Evolutionary conservation across 2,888 invertebrate genomes (phyloP).

Genomic region (Hydriomena furcata): DNA sequence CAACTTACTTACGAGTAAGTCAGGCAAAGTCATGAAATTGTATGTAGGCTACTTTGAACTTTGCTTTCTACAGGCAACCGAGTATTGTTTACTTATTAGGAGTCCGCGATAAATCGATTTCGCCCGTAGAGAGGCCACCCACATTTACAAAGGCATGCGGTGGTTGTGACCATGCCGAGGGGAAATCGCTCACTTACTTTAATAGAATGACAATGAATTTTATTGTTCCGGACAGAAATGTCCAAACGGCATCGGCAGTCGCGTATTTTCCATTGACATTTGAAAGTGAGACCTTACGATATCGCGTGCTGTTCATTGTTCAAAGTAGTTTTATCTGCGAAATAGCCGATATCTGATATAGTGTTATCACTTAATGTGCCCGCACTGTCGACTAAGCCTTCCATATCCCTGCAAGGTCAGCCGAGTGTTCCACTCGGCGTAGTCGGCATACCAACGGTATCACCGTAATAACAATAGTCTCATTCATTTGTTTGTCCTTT

Average conservation of each 20-base stretch:
- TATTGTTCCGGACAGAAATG: slow-evolving; percentile 5
- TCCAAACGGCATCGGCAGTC: not conserved
- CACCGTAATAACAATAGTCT: slow-evolving; percentile 8
- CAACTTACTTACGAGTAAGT: too few species aligned
- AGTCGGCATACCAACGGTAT: not conserved
- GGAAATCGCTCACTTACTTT: not conserved
- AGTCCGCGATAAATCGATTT: slow-evolving; percentile 4
- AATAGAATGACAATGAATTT: slow-evolving; percentile 15
- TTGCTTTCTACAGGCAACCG: not conserved
- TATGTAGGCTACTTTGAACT: not conserved
- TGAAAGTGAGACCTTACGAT: slow-evolving; percentile 20
- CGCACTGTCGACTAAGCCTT: slow-evolving; percentile 10
- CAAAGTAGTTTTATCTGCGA: slow-evolving; percentile 22
- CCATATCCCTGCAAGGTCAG: slow-evolving; percentile 11
- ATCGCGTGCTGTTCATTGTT: slow-evolving; percentile 23
- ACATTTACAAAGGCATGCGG: not conserved
- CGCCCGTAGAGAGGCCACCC: slow-evolving; percentile 10
- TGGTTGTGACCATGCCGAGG: not conserved
- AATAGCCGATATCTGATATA: slow-evolving; percentile 30
- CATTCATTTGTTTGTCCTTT: slow-evolving; percentile 15
- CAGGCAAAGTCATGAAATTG: too few species aligned
- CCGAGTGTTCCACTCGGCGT: not conserved
- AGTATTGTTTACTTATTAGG: slow-evolving; percentile 16
- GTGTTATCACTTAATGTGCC: slow-evolving; percentile 25
- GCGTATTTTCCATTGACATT: slow-evolving; percentile 13